Base-by-base conservation (phyloP, 2,888 invertebrate genomes). In the Digitonthophagus gazella region DNA sequence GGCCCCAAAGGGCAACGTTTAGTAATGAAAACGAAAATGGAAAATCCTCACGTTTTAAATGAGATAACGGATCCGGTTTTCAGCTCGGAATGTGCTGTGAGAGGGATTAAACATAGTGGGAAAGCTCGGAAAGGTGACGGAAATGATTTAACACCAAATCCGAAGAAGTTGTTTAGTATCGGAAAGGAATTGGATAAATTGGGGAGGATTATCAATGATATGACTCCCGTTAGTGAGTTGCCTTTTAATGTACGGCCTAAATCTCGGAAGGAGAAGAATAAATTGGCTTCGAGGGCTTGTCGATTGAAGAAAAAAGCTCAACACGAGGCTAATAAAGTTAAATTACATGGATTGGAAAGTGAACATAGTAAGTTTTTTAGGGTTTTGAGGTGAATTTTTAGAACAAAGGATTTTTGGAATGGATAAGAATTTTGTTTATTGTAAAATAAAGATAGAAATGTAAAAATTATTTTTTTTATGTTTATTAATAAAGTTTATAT, bases 231-330 rank as follows among this genome's bases (percentile, higher is more conserved):
- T 5, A 95, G 94, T 76, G 97, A 97, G 81, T 84, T 97, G 76
- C 96, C 96, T 57, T 93, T 94, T 80, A 93, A 93, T 78, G 90
- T 93, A 22, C 85, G 96, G 74, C 93, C 95, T 8, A 95, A 94
- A 81, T 95, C 96, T n/a, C 88, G 97, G 67, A 97, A 97, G 83
- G 98, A 98, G 83, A 98, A 98, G 82, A 98, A 98, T 82, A 98
- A 98, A 84, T 85, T 98, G 67, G 98, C 98, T 6, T 98, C 98
- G 0, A 90, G 98, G 72, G 98, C 97, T 28, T 98, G 98, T 81
- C 89, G 98, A 44, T 86, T 98, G 78, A 98, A 98, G 88, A 98
- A 98, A 84, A 98, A 98, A 84, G 98, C 98, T 2, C 98, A 98
- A 80, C 98, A 98, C 82, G 98, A 98, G 84, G 98, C 98, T 1